A percentile compares a stretch with the other conserved stretches of the same genome.
phyloP scores from a whole-genome alignment of 2,888 invertebrate species.

The Watsonalla binaria region DNA sequence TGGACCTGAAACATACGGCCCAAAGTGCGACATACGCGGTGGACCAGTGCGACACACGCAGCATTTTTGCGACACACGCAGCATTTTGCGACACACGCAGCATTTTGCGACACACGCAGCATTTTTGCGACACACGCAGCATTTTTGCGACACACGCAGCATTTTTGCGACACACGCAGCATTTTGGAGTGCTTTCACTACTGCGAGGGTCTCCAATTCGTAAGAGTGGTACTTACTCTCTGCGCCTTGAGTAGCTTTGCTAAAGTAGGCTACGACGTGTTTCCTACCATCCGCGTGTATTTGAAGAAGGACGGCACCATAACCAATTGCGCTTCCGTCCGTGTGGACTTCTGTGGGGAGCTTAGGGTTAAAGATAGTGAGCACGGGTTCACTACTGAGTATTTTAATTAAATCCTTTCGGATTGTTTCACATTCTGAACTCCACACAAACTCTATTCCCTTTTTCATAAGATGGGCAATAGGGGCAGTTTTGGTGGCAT shows the following conservation, averaged over 20 bases:
- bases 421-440: no score
- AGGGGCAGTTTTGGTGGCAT: constrained; percentile 6
- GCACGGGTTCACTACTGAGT: constrained; percentile 10
- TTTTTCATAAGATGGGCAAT: no score
- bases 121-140: no score
- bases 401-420: not conserved
- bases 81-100: no score
- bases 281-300: constrained; percentile 7
- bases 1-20: no score
- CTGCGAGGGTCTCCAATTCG: not conserved
- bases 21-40: no score
- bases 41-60: no score
- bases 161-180: no score
- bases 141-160: no score
- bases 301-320: constrained; percentile 13
- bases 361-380: constrained; percentile 11
- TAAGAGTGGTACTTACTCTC: constrained; percentile 10
- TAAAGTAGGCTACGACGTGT: constrained; percentile 13
- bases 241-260: constrained; percentile 13
- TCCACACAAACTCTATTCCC: not conserved
- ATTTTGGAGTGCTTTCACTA: constrained; percentile 15
- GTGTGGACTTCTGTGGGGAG: constrained; percentile 8
- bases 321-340: constrained; percentile 7
- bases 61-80: no score
- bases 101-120: no score